Percentiles rank a stretch among this genome's conserved stretches.
Conservation (phyloP, 2,888 invertebrate species). For the Pherbina coryleti region DNA sequence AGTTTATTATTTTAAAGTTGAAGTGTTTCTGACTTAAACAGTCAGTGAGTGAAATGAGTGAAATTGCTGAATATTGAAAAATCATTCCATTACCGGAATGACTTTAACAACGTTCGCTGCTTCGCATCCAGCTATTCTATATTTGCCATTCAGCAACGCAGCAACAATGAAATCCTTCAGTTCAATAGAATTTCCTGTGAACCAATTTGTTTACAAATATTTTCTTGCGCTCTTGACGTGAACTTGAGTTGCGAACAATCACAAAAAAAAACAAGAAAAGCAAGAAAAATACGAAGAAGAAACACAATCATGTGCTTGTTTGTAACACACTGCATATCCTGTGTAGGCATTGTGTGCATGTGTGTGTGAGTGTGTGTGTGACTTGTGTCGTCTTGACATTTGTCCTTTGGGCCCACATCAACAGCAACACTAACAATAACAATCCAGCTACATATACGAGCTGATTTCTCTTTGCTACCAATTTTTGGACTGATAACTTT, state of each 20-base stretch:
- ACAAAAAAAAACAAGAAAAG: background rate
- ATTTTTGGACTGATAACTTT: background rate
- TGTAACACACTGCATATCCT: background rate
- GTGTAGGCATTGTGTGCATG: background rate
- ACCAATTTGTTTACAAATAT: constrained; percentile 39
- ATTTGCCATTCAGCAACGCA: constrained; percentile 1
- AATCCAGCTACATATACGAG: too few relatives aligned
- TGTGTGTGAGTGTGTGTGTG: background rate
- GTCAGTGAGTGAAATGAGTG: background rate
- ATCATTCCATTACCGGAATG: constrained; percentile 59
- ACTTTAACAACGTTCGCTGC: constrained; percentile 52
- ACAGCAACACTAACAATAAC: too few relatives aligned
- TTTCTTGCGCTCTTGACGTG: constrained; percentile 17
- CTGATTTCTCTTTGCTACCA: too few relatives aligned
- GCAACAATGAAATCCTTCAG: constrained; percentile 16
- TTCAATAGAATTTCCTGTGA: constrained; percentile 32
- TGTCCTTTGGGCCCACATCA: too few relatives aligned
- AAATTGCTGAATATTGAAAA: constrained; percentile 53
- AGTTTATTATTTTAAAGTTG: background rate
- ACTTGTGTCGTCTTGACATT: too few relatives aligned
- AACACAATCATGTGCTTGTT: background rate
- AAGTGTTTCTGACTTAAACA: background rate
- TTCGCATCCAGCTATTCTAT: background rate
- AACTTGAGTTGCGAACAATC: background rate
- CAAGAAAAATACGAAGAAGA: background rate